phyloP scores from a whole-genome alignment of 2,113 vertebrate genomes.

The Tragelaphus scriptus region DNA sequence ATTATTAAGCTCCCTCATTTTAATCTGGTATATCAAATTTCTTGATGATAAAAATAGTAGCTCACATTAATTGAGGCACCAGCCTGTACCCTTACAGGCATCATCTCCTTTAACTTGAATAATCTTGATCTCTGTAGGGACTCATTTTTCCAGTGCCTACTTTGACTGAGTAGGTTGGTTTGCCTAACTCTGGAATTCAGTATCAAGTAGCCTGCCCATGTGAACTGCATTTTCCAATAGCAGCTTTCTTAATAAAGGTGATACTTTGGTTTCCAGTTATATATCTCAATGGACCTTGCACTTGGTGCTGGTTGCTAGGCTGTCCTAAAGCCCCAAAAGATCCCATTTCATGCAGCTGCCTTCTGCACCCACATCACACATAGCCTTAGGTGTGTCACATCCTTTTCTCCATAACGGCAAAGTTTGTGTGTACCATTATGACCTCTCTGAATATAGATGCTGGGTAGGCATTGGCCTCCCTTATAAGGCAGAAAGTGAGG shows the following conservation, averaged over 20 bases:
- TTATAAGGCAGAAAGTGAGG: not conserved
- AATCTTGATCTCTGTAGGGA: not conserved
- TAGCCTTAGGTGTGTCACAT: not conserved
- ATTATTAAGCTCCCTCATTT: not conserved
- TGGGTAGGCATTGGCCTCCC: not conserved
- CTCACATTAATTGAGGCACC: not conserved
- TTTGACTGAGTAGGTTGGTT: not conserved
- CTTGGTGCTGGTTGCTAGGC: not conserved
- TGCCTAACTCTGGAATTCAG: not conserved
- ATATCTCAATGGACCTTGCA: not conserved
- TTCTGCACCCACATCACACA: not conserved
- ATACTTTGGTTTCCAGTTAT: not conserved
- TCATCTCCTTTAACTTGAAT: not conserved
- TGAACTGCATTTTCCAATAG: not conserved
- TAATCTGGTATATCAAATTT: not conserved
- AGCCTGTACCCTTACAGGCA: not conserved
- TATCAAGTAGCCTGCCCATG: not conserved
- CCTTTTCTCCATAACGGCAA: not conserved
- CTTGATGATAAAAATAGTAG: not conserved
- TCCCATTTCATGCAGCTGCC: not conserved
- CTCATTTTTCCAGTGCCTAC: no score
- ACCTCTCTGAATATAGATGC: not conserved
- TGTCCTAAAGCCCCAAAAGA: not conserved
- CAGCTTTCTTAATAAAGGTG: not conserved
- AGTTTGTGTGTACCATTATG: not conserved